Base-by-base conservation (phyloP, 2,113 vertebrate species). In the Mustela lutreola region DNA sequence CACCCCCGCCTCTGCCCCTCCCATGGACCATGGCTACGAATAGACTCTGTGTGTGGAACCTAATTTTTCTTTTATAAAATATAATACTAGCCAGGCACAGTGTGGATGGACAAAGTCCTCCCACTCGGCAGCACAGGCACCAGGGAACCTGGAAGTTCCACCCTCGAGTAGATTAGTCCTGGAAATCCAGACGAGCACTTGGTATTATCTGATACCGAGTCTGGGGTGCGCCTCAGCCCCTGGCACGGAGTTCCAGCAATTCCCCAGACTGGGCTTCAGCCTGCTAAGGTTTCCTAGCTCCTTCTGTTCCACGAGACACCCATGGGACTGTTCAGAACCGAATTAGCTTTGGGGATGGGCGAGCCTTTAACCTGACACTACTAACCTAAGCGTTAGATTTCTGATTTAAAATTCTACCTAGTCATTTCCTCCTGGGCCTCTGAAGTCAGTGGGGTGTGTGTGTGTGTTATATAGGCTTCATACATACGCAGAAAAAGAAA, bases 291-390 rank as follows among this genome's bases (percentile, higher is more conserved):
- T 98, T 97, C 97, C 94, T 97, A 88, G 95, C 95, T 97, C 81
- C 95, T 97, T 96, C 96, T 97, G 97, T 98, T 96, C 94, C 53
- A 36, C 71, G 79, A 94, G 97, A 98, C 96, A 98, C 98, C 96
- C 98, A 36, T 93, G 98, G 97, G 97, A 98, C 90, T 95, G 33
- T 95, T 95, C 84, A 89, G 96, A 96, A 97, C 95, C 31, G 88
- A 98, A 98, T 97, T 97, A 98, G 97, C 97, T 97, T 95, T 97
- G 92, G 97, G 96, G 95, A 98, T 98, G 97, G 97, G 95, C 19
- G 21, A 92, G 97, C 94, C 96, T 98, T 97, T 97, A 98, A 98
- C 97, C 96, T 96, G 97, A 97, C 97, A 96, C 92, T 96, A 62
- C 94, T 97, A 97, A 97, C 97, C 85, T 88, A 96, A 97, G 97